Evolutionary conservation across 2,888 invertebrate genomes (phyloP), one percentile per base, ranked within the genome.

Genomic region (Drosophila neonasuta): DNA sequence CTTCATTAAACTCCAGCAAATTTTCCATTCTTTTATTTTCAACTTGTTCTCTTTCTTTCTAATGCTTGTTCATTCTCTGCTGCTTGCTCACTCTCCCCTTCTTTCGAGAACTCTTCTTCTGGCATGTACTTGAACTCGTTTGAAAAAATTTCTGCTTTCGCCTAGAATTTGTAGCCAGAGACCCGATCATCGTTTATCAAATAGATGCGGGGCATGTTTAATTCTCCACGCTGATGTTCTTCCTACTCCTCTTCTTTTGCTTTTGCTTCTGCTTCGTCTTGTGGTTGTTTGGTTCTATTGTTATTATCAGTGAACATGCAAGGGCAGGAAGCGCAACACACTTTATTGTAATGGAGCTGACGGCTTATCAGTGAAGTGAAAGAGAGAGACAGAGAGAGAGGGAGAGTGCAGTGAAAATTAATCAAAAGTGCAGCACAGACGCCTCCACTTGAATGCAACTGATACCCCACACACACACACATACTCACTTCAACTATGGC

Each of bases 351-450:
- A 71, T 75, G 52, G 68, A 48, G 42, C 30, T 42, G 50, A 15
- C 11, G 49, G 62, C 76, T 85, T 85, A 82, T 85, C 82, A 76
- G 60, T 59, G 24, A 15, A 29, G 24, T 10, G 44, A n/a, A 11
- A n/a, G 34, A 34, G 13, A 24, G 44, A 8, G 39, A 15, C 2
- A 24, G 20, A 10, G 32, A n/a, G 32, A 15, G 15, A 15, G n/a
- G 3, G 32, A 9, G 54, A n/a, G 57, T 32, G 67, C 61, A 71
- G 64, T 69, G 74, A 54, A 79, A 80, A 84, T 80, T 71, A 80
- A 80, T 80, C 81, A 80, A 84, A 80, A 81, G 82, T 77, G 80
- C 80, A 69, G 68, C 32, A 20, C 82, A 85, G 82, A 85, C 83
- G 79, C 71, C 77, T 68, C 68, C 80, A 77, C 86, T 81, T 85